Evolutionary conservation across 1,140 invertebrate species (phyloP).

Genomic region (Drosophila trapezifrons): DNA sequence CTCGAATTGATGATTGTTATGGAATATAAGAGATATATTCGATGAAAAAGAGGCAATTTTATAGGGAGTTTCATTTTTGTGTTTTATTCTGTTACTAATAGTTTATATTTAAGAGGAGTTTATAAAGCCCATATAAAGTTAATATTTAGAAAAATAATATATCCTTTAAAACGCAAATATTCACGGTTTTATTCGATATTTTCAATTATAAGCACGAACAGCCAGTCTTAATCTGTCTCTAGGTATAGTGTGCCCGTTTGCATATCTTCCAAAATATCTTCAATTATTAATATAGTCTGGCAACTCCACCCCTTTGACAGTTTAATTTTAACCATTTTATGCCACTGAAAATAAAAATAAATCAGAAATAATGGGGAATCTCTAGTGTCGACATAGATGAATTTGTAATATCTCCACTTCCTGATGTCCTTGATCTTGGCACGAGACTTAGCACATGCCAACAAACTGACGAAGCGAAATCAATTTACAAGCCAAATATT

Average conservation of each 20-base stretch:
- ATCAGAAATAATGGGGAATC: background rate
- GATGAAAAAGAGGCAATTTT: background rate
- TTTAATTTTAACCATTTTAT: background rate
- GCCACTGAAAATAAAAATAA: background rate
- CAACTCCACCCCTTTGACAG: background rate
- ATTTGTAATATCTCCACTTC: background rate
- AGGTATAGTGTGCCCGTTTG: too few species aligned
- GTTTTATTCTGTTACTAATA: background rate
- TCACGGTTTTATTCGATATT: background rate
- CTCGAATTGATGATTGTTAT: slow-evolving; percentile 26
- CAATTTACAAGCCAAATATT: slow-evolving; percentile 53
- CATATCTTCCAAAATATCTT: background rate
- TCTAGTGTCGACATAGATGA: background rate
- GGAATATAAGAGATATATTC: slow-evolving; percentile 2
- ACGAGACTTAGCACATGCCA: slow-evolving; percentile 8
- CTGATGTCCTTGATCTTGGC: slow-evolving; percentile 11
- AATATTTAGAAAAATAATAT: too few species aligned
- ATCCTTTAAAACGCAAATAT: background rate
- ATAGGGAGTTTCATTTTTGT: background rate
- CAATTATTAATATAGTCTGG: background rate
- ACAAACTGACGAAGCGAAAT: slow-evolving; percentile 10
- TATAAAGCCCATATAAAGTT: background rate
- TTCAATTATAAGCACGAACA: too few species aligned
- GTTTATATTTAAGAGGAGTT: background rate
- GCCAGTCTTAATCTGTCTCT: too few species aligned